These are phyloP conservation scores for Lonchura striata DNA, from an alignment of 2,113 vertebrate species.

Conservation along the genomic window DNA sequence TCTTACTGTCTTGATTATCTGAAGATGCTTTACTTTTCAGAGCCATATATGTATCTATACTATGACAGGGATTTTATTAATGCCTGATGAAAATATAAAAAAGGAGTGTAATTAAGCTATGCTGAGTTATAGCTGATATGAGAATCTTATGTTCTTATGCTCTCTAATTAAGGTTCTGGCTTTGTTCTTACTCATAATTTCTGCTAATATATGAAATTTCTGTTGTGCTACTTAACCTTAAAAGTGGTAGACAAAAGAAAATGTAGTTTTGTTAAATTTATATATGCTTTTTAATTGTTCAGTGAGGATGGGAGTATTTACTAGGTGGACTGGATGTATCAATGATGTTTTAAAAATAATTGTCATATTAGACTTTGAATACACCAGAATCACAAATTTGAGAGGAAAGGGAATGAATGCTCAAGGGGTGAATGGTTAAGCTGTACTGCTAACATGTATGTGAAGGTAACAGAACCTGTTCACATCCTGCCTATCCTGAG, in stretches of 20 bases:
- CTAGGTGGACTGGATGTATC: neutral
- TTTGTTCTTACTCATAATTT: conserved; percentile 13
- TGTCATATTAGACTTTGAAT: neutral
- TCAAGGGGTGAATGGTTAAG: neutral
- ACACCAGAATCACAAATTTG: neutral
- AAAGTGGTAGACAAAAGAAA: neutral
- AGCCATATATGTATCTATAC: neutral
- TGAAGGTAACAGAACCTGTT: neutral
- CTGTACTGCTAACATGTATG: neutral
- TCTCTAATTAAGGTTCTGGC: conserved; percentile 26
- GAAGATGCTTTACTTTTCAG: neutral
- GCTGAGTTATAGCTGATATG: neutral
- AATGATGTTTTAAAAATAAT: neutral
- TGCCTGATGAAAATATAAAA: neutral
- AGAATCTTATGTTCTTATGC: neutral
- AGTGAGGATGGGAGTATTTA: neutral
- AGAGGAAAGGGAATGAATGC: neutral
- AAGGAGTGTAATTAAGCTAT: neutral
- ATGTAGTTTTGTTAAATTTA: neutral
- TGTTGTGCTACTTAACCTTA: neutral
- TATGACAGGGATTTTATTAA: neutral
- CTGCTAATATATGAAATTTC: conserved; percentile 1
- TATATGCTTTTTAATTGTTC: neutral
- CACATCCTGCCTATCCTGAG: neutral
- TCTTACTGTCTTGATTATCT: neutral